Conservation (phyloP, 2,113 vertebrate species). For the Crotalus horridus region DNA sequence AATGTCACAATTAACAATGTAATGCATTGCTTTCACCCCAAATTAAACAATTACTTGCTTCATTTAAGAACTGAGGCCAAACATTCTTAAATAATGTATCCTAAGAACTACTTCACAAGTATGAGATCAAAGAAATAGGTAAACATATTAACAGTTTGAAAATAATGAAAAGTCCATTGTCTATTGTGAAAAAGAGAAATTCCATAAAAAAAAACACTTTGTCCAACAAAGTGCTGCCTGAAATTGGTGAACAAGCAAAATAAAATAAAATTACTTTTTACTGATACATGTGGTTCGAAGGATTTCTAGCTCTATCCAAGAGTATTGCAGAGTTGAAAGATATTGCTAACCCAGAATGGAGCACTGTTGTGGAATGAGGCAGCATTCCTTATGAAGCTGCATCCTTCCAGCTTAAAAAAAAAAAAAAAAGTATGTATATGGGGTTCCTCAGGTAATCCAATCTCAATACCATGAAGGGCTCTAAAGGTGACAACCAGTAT, state of each 20-base stretch:
- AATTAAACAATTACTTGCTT: neutral
- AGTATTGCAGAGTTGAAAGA: neutral
- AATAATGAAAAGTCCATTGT: neutral
- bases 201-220: neutral
- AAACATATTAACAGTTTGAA: neutral
- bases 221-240: neutral
- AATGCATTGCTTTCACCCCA: neutral
- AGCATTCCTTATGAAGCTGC: neutral
- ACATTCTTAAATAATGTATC: too few relatives aligned
- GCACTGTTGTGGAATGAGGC: neutral
- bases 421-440: neutral
- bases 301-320: neutral
- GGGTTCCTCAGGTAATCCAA: neutral
- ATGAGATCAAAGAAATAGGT: neutral
- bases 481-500: neutral
- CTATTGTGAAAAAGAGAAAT: neutral
- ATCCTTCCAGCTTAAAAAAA: neutral
- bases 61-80: neutral
- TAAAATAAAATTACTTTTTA: neutral
- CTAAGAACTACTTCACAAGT: neutral
- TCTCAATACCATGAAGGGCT: neutral
- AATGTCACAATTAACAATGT: neutral
- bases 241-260: neutral
- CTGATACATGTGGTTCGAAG: neutral
- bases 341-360: neutral